phyloP scores from a whole-genome alignment of 2,113 vertebrate species.

The Tachuris rubrigastra region DNA sequence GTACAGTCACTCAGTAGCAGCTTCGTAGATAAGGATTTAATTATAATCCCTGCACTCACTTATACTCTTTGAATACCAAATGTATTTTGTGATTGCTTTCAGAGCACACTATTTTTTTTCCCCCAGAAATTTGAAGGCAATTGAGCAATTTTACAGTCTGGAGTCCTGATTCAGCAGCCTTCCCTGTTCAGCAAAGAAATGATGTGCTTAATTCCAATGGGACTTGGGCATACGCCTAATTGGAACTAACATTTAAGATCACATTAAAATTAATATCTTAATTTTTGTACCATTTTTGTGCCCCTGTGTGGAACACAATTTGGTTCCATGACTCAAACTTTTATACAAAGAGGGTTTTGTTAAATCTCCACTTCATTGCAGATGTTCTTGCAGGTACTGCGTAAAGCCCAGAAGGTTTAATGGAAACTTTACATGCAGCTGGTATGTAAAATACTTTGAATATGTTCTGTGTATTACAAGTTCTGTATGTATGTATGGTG shows the following conservation, averaged over 20 bases:
- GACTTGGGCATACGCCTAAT: constrained; percentile 41
- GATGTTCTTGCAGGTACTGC: background rate
- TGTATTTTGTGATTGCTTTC: constrained; percentile 68
- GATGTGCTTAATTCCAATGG: constrained; percentile 50
- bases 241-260: constrained; percentile 52
- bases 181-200: constrained; percentile 50
- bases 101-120: constrained; percentile 43
- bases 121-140: constrained; percentile 64
- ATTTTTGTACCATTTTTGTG: background rate
- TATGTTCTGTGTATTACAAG: background rate
- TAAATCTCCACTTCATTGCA: background rate
- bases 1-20: constrained; percentile 60
- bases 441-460: background rate
- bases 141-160: constrained; percentile 67
- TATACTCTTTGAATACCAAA: constrained; percentile 68
- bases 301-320: background rate
- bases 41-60: constrained; percentile 64
- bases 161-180: constrained; percentile 68
- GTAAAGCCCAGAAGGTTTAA: background rate
- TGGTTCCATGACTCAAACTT: background rate
- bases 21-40: constrained; percentile 67
- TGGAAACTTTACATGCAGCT: background rate
- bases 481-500: background rate
- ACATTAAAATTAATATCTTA: constrained; percentile 61
- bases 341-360: background rate